Conservation (phyloP, 2,113 vertebrate species). For the Cepphus grylle region DNA sequence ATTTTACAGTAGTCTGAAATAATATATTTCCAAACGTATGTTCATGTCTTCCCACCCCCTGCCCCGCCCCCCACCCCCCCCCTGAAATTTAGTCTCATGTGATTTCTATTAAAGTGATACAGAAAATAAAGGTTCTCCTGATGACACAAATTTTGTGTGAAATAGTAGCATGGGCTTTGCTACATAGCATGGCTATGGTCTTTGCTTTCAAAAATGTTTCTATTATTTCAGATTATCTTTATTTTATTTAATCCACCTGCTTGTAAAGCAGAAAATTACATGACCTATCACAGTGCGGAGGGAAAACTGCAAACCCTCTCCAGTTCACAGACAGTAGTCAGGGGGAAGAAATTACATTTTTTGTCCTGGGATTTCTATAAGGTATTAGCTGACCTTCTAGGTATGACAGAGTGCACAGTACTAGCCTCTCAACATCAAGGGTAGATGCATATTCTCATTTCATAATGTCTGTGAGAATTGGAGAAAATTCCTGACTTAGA, state of each 20-base stretch:
- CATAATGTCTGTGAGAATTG: neutral
- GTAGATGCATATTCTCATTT: neutral
- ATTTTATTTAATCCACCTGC: neutral
- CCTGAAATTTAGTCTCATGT: neutral
- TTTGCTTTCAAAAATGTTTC: neutral
- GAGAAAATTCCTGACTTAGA: neutral
- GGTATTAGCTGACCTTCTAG: neutral
- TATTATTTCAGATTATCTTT: neutral
- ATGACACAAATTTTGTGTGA: neutral
- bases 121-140: neutral
- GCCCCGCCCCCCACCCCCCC: rapidly evolving
- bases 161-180: neutral
- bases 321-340: neutral
- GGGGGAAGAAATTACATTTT: neutral
- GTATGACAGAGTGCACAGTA: neutral
- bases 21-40: neutral
- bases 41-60: rapidly evolving
- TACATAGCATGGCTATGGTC: neutral
- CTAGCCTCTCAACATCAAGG: neutral
- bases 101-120: neutral
- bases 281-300: neutral
- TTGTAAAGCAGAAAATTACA: neutral
- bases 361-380: neutral
- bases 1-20: neutral
- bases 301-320: neutral